Evolutionary conservation across 2,888 invertebrate genomes (phyloP), one percentile per base, ranked within the genome.

Genomic region (Yponomeuta cagnagella): DNA sequence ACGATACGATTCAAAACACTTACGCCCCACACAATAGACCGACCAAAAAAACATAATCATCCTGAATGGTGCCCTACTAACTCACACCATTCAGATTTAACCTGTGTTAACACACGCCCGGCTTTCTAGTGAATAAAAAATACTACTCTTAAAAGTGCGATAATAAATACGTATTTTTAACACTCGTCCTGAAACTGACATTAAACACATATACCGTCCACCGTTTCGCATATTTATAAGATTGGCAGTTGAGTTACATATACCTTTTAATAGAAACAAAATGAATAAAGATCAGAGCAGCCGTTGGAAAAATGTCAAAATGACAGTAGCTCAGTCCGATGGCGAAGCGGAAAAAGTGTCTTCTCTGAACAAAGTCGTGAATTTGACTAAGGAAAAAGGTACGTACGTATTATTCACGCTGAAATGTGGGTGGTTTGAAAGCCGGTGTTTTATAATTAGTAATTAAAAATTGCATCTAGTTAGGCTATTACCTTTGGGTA

Each of bases 301-400:
- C 76, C 88, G 83, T 79, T 89, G 89, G 89, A 87, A 85, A 82
- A 85, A 83, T 74, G 79, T 88, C 73, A 86, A 87, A 81, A 77
- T 79, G 72, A 85, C 80, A 77, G 79, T 87, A 73, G 74, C 79
- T 43, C 80, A 82, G 75, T 82, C 75, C 76, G 68, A 77, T 77
- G 73, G 76, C 33, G 76, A 77, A 74, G 77, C 77, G 48, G 77
- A 67, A 63, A 73, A 76, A 73, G 77, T 78, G 52, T 30, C 68
- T 8, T 52, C 69, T 37, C 77, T 86, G 70, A 82, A 81, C 72
- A 86, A 82, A 76, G 77, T 86, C 71, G 77, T 85, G 72, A 78
- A 80, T 72, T 75, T 86, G 72, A 80, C 81, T 4, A 87, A 82
- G 76, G 84, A 84, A 64, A 89, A 80, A 82, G 89, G 89, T 89